phyloP scores from a whole-genome alignment of 2,888 invertebrate genomes.

The Tetropium fuscum region DNA sequence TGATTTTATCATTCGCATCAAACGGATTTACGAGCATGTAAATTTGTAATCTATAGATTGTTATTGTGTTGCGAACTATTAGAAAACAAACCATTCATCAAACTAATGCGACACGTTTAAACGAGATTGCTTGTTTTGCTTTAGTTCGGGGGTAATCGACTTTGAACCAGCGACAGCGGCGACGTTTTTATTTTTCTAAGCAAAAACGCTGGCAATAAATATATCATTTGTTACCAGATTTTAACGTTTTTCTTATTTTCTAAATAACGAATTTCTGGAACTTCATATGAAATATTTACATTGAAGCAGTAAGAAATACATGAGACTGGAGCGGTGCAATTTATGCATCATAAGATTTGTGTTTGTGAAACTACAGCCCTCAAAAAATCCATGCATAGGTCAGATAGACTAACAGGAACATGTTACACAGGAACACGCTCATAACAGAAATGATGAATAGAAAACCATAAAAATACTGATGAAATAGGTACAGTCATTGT shows the following conservation, averaged over 20 bases:
- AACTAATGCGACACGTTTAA: conserved; percentile 14
- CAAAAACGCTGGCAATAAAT: conserved; percentile 4
- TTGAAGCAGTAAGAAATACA: conserved; percentile 12
- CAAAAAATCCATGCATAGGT: too few species aligned
- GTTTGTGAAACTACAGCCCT: too few species aligned
- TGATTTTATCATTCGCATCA: not conserved
- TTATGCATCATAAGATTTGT: too few species aligned
- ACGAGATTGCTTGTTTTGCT: conserved; percentile 13
- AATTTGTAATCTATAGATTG: not conserved
- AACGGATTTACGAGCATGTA: not conserved
- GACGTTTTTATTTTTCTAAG: not conserved
- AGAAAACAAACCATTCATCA: conserved; percentile 8
- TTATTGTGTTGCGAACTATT: not conserved
- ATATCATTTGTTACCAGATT: conserved; percentile 1
- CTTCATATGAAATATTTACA: conserved; percentile 3
- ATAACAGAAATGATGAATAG: too few species aligned
- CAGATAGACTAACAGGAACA: too few species aligned
- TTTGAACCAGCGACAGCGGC: not conserved
- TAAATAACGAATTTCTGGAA: conserved; percentile 9
- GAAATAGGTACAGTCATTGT: too few species aligned
- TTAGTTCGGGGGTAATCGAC: conserved; percentile 10
- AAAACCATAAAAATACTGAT: too few species aligned
- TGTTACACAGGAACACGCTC: too few species aligned
- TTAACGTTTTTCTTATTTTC: conserved; percentile 11
- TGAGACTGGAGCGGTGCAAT: too few species aligned